Evolutionary conservation across 2,113 vertebrate species (phyloP), one percentile per base, ranked within the genome.

Genomic region (Irena cyanogastra): DNA sequence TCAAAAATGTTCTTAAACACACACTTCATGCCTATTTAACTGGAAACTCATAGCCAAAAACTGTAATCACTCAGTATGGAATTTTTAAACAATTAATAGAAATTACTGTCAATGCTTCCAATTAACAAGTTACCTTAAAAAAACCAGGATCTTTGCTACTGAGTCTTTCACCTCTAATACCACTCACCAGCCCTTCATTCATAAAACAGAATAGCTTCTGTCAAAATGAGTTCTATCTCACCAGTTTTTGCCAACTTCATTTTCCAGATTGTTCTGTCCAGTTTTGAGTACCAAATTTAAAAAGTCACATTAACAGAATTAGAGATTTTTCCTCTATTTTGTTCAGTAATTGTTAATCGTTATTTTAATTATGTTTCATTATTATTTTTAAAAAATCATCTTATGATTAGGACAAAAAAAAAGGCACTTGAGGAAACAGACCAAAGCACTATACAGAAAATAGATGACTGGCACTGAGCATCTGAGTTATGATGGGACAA

Each of bases 21-120:
- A 94, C 21, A 91, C n/a, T 93, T 96, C 72, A 89, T 92, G 92
- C 52, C 94, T 94, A 70, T 75, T 70, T 94, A 87, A 94, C 90
- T 72, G 89, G 54, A 93, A 96, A 74, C n/a, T 52, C 78, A 39
- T 56, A 95, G 87, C 63, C 78, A 95, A 96, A 94, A 95, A 10
- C 15, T 23, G 53, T 86, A 94, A 79, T 90, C 56, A 78, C 31
- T 92, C 30, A 83, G 56, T 64, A 96, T 8, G 83, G 41, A 83
- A 61, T 77, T 80, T 56, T 78, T 35, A 77, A 96, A 80, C 31
- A 2, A 69, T 45, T 95, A 89, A 71, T 35, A 91, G 33, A 77
- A 90, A 60, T 79, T 70, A 86, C 8, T 42, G 33, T 89, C 57
- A 93, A 42, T 76, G 35, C 23, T 93, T 56, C 83, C 63, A 95